Percentiles rank a stretch among this genome's conserved stretches.
Evolutionary conservation across 2,888 invertebrate species (phyloP).

Genomic region (Hemicrepidius hirtus): DNA sequence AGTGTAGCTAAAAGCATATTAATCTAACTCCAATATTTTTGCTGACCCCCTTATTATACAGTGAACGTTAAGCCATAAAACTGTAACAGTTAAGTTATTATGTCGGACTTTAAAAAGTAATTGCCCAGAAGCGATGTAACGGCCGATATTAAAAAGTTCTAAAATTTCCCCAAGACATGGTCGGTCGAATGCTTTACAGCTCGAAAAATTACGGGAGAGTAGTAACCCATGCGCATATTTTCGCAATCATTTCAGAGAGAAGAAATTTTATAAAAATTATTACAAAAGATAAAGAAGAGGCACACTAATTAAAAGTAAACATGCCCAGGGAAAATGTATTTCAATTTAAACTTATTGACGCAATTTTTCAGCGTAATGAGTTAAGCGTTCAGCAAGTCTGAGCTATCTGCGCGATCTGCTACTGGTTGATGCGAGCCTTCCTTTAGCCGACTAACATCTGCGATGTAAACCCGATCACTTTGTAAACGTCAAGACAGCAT

Average conservation of each 20-base stretch:
- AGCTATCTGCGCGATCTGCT: constrained; percentile 65
- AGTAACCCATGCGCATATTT: background rate
- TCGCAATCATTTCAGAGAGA: background rate
- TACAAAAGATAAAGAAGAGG: constrained; percentile 40
- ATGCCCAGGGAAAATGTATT: constrained; percentile 63
- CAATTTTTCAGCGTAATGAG: constrained; percentile 68
- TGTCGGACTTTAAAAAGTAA: background rate
- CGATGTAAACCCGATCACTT: constrained; percentile 64
- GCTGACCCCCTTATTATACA: background rate
- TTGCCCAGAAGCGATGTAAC: background rate
- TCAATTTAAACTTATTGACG: constrained; percentile 65
- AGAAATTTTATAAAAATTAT: constrained; percentile 1
- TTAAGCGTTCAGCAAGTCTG: constrained; percentile 56
- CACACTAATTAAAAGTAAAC: constrained; percentile 64
- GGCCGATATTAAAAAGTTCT: no score
- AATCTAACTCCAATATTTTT: background rate
- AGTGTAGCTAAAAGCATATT: no score
- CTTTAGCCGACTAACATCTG: constrained; percentile 58
- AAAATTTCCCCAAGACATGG: no score
- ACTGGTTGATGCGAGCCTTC: constrained; percentile 62
- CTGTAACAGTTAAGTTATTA: background rate
- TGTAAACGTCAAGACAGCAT: constrained; percentile 67
- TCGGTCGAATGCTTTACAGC: no score
- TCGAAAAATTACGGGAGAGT: no score
- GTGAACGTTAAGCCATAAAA: constrained; percentile 4